phyloP scores from a whole-genome alignment of 2,888 invertebrate species.

The Clistopyga incitator region DNA sequence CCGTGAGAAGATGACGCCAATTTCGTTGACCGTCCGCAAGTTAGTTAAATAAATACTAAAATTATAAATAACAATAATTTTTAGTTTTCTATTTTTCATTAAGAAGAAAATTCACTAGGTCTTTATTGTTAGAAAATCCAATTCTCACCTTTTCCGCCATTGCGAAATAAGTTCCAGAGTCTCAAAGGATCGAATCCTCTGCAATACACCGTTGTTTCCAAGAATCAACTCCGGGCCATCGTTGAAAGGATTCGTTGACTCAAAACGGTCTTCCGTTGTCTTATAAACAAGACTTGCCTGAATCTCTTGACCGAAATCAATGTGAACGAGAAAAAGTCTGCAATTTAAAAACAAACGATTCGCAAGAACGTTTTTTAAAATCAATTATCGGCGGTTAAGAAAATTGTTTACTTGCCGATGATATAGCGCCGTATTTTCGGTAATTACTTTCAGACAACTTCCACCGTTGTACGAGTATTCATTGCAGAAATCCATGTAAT shows the following conservation, averaged over 20 bases:
- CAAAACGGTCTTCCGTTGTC: slow-evolving; percentile 45
- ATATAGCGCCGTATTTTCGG: slow-evolving; percentile 72
- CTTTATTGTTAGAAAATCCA: neutral
- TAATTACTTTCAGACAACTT: slow-evolving; percentile 79
- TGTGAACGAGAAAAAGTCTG: slow-evolving; percentile 79
- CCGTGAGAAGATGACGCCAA: slow-evolving; percentile 76
- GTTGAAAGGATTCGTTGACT: neutral
- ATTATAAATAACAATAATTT: slow-evolving; percentile 40
- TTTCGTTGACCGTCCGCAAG: slow-evolving; percentile 78
- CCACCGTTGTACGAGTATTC: slow-evolving; percentile 80
- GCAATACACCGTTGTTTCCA: slow-evolving; percentile 74
- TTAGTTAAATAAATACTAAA: slow-evolving; percentile 76
- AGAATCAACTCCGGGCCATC: slow-evolving; percentile 68
- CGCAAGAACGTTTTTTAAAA: slow-evolving; percentile 1
- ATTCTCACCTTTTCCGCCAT: slow-evolving; percentile 79
- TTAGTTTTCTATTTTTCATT: slow-evolving; percentile 6
- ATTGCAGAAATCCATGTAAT: slow-evolving; percentile 76
- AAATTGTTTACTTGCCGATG: slow-evolving; percentile 75
- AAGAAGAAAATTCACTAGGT: neutral
- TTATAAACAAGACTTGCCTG: slow-evolving; percentile 76
- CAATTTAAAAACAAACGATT: slow-evolving; percentile 25
- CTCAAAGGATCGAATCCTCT: slow-evolving; percentile 72
- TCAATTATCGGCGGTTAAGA: neutral
- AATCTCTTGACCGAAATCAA: slow-evolving; percentile 76
- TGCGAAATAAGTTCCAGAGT: slow-evolving; percentile 70